A percentile compares a stretch with the other conserved stretches of the same genome.
phyloP scores from a whole-genome alignment of 2,113 vertebrate species.

The Catharus fuscescens region DNA sequence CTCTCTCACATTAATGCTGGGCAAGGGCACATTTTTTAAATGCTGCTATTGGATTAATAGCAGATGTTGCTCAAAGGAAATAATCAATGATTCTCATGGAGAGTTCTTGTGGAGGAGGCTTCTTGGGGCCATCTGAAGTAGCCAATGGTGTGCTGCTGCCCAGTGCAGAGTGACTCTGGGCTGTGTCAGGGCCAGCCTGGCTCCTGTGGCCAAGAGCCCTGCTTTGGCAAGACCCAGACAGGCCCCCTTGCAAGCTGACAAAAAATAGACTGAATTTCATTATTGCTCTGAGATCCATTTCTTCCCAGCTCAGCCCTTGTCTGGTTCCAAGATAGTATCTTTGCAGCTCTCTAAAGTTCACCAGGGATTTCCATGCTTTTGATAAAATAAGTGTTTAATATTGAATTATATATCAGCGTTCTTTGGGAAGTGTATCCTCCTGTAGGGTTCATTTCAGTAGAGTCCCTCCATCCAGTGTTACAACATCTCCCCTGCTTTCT shows the following conservation, averaged over 20 bases:
- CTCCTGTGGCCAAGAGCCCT: not conserved
- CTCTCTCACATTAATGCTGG: not conserved
- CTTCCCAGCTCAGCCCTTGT: not conserved
- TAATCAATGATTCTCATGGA: not conserved
- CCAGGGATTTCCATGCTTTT: not conserved
- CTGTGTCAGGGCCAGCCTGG: not conserved
- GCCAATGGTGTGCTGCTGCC: not conserved
- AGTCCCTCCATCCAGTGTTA: not conserved
- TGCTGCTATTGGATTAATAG: conserved; percentile 6
- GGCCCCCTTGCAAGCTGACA: not conserved
- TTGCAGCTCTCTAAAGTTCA: not conserved
- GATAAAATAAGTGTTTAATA: not conserved
- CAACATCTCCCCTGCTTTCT: not conserved
- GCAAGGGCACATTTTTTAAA: not conserved
- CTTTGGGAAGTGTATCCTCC: not conserved
- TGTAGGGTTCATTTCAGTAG: not conserved
- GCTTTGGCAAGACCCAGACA: not conserved
- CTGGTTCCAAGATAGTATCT: not conserved
- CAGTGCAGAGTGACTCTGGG: not conserved
- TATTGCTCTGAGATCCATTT: not conserved
- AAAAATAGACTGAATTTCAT: not conserved
- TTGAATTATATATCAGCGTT: not conserved
- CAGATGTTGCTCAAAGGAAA: conserved; percentile 30
- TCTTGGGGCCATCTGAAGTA: not conserved
- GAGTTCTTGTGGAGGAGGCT: not conserved